Evolutionary conservation across 2,888 invertebrate species (phyloP).

Genomic region (Athalia rosae): DNA sequence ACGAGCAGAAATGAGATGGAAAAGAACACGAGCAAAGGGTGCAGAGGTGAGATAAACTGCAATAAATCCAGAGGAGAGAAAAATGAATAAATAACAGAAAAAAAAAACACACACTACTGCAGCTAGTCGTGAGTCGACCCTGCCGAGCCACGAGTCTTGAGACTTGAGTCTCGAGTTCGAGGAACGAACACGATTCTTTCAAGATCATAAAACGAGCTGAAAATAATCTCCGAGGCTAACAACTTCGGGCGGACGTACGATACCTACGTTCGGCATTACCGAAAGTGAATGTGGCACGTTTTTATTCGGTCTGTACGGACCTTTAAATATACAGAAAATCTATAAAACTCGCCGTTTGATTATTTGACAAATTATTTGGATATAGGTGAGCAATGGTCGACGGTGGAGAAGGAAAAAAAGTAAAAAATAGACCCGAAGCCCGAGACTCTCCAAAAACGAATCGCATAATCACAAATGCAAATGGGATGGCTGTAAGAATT

Average conservation of each 20-base stretch:
- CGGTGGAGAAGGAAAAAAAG: neutral
- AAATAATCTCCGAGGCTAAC: constrained; percentile 43
- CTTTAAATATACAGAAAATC: constrained; percentile 10
- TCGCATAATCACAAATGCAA: no score
- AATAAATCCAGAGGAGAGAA: neutral
- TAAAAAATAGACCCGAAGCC: neutral
- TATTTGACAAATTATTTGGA: constrained; percentile 20
- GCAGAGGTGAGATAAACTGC: neutral
- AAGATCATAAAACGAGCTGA: constrained; percentile 44
- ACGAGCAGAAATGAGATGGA: no score
- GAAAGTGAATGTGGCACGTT: constrained; percentile 40
- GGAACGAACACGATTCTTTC: constrained; percentile 41
- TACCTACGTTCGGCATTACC: neutral
- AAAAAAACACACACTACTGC: neutral
- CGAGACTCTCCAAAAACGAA: neutral
- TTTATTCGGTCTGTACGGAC: constrained; percentile 40
- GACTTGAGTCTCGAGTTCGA: constrained; percentile 5
- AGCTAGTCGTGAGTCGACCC: neutral
- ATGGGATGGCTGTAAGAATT: no score
- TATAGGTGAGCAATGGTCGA: constrained; percentile 32
- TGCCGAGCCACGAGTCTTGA: neutral
- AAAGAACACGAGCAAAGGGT: no score
- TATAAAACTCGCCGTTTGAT: no score
- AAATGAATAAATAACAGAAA: neutral
- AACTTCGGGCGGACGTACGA: constrained; percentile 1